Evolutionary conservation across 2,113 vertebrate genomes (phyloP).

Genomic region (Ailurus styani): DNA sequence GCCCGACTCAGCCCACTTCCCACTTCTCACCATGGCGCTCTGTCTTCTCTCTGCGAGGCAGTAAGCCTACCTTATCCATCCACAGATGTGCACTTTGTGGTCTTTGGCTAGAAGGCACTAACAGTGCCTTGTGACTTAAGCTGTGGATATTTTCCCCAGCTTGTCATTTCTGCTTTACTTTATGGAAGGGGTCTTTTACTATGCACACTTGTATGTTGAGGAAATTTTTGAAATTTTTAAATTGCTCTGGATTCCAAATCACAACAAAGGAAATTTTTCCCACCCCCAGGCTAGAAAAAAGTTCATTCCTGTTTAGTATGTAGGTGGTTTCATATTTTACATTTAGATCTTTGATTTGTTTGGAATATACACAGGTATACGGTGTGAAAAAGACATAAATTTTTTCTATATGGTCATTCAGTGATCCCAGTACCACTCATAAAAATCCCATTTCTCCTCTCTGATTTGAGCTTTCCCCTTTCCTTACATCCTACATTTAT

Average conservation of each 20-base stretch:
- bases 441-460: not conserved
- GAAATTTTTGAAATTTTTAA: not conserved
- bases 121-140: not conserved
- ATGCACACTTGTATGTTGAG: not conserved
- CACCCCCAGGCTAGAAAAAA: not conserved
- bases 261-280: not conserved
- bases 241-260: not conserved
- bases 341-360: not conserved
- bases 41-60: not conserved
- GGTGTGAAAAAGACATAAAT: not conserved
- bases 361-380: not conserved
- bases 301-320: not conserved
- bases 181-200: not conserved
- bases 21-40: not conserved
- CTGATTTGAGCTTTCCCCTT: not conserved
- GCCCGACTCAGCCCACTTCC: not conserved
- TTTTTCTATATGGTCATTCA: not conserved
- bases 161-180: not conserved
- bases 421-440: not conserved
- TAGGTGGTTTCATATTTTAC: not conserved
- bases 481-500: not conserved
- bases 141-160: not conserved
- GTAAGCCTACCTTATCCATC: not conserved
- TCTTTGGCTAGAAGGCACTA: not conserved
- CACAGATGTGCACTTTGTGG: not conserved